phyloP scores from a whole-genome alignment of 2,888 invertebrate species.

The Hoplodrina blanda region DNA sequence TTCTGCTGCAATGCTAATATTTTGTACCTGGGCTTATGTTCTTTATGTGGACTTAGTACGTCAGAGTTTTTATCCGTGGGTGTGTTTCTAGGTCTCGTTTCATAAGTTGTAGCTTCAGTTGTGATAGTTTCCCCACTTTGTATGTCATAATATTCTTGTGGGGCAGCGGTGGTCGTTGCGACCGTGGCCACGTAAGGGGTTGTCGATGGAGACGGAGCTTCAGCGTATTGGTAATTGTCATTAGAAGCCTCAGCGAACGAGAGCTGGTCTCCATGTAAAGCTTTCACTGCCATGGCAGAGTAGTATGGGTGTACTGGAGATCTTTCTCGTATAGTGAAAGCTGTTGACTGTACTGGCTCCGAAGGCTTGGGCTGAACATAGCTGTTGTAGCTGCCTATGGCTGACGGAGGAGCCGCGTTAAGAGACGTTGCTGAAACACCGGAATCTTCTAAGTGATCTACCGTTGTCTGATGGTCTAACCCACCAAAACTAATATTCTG shows the following conservation, averaged over 20 bases:
- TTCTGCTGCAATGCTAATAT: slow-evolving; percentile 65
- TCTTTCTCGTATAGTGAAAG: slow-evolving; percentile 78
- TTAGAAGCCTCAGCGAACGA: slow-evolving; percentile 83
- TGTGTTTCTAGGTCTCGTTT: slow-evolving; percentile 62
- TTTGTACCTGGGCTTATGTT: slow-evolving; percentile 67
- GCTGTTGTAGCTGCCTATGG: slow-evolving; percentile 73
- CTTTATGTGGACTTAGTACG: slow-evolving; percentile 53
- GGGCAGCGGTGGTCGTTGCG: slow-evolving; percentile 69
- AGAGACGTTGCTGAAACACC: slow-evolving; percentile 67
- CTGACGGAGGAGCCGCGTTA: slow-evolving; percentile 72
- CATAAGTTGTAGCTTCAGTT: slow-evolving; percentile 64
- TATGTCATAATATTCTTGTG: slow-evolving; percentile 65
- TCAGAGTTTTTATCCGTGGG: slow-evolving; percentile 57
- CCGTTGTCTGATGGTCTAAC: slow-evolving; percentile 79
- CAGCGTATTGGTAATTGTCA: slow-evolving; percentile 81
- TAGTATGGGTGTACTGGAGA: slow-evolving; percentile 83
- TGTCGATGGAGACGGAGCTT: slow-evolving; percentile 75
- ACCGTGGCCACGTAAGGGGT: slow-evolving; percentile 66
- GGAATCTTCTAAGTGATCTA: slow-evolving; percentile 80
- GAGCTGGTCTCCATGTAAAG: slow-evolving; percentile 76
- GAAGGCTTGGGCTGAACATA: slow-evolving; percentile 70
- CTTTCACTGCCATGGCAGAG: slow-evolving; percentile 80
- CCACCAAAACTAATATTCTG: slow-evolving; percentile 86
- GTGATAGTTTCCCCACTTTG: slow-evolving; percentile 63
- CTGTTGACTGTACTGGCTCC: slow-evolving; percentile 73